Evolutionary conservation across 2,113 vertebrate genomes (phyloP).

Genomic region (Coracopsis vasa): DNA sequence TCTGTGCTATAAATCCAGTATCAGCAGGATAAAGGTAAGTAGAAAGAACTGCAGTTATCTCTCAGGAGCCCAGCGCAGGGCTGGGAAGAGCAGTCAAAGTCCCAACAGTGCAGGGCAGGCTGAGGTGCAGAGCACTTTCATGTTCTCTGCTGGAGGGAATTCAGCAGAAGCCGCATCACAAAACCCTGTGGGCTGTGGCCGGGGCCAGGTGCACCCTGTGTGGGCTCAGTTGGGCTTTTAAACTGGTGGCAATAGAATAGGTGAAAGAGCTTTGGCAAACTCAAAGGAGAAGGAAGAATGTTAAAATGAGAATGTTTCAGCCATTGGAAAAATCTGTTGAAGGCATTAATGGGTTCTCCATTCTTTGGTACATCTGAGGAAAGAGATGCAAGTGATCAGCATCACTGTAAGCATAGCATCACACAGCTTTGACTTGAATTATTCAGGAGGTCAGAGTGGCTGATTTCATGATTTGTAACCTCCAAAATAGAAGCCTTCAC

Average conservation of each 20-base stretch:
- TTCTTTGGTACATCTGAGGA: background rate
- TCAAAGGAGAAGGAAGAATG: background rate
- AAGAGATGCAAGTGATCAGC: background rate
- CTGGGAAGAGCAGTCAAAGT: background rate
- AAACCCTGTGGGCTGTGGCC: background rate
- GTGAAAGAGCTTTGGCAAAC: background rate
- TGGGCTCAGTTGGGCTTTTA: background rate
- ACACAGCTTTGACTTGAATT: background rate
- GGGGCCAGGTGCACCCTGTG: rapidly evolving
- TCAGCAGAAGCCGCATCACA: background rate
- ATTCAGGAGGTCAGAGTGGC: background rate
- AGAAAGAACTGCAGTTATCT: rapidly evolving
- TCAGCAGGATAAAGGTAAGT: background rate
- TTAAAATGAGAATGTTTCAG: background rate
- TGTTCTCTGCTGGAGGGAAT: background rate
- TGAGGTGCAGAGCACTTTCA: background rate
- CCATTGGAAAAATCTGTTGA: background rate
- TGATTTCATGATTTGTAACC: background rate
- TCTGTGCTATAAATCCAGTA: background rate
- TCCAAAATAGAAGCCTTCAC: background rate
- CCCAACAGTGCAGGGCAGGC: background rate
- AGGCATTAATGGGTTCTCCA: background rate
- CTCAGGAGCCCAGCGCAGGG: background rate
- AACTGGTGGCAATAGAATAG: background rate
- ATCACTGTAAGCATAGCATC: background rate